A percentile compares a stretch with the other conserved stretches of the same genome.
Conservation (phyloP, 1,140 invertebrate genomes). For the Acromyrmex charruanus region DNA sequence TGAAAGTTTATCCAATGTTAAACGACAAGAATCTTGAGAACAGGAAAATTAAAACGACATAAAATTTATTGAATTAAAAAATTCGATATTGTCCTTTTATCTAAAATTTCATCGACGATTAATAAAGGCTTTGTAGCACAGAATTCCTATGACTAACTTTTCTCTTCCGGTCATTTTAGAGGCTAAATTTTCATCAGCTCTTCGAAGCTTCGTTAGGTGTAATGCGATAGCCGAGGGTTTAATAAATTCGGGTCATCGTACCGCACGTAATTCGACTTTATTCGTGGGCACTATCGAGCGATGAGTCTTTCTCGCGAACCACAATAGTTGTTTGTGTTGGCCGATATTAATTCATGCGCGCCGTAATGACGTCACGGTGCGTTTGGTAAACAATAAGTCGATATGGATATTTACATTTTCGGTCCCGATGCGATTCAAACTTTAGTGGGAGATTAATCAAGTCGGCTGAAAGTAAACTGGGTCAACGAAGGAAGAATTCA, state of each 20-base stretch:
- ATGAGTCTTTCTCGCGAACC: constrained; percentile 16
- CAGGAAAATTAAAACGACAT: not conserved
- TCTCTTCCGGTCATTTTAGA: not conserved
- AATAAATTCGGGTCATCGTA: constrained; percentile 53
- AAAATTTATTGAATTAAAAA: constrained; percentile 2
- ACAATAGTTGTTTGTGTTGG: constrained; percentile 42
- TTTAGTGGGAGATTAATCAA: constrained; percentile 1
- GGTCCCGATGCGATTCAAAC: constrained; percentile 5
- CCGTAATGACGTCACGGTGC: constrained; percentile 10
- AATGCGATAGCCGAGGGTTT: constrained; percentile 14
- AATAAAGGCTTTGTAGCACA: not conserved
- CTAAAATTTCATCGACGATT: constrained; percentile 11
- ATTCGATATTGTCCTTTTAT: not conserved
- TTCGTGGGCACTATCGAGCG: constrained; percentile 52
- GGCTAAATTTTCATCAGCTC: constrained; percentile 4
- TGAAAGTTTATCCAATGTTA: constrained; percentile 5
- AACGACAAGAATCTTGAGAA: not conserved
- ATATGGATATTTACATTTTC: constrained; percentile 17
- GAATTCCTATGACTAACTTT: constrained; percentile 8
- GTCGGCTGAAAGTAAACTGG: not conserved
- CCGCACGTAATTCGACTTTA: constrained; percentile 66
- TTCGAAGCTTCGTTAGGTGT: not conserved
- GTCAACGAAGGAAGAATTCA: not conserved
- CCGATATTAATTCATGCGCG: constrained; percentile 48
- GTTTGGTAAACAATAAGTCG: not conserved